A percentile compares a stretch with the other conserved stretches of the same genome.
Conservation (phyloP, 2,113 vertebrate genomes). For the Setophaga coronata region DNA sequence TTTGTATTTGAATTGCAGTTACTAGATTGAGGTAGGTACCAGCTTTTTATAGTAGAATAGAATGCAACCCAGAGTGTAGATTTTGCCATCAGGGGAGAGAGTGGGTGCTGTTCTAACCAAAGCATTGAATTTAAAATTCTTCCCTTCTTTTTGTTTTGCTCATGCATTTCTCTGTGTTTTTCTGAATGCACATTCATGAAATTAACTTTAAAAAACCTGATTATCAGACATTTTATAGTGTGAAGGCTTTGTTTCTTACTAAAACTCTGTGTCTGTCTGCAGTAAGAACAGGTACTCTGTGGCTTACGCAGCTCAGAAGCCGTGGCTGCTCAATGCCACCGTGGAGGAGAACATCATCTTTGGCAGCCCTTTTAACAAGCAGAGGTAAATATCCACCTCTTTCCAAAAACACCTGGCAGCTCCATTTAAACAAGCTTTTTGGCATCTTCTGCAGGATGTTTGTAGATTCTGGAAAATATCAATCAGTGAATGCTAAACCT, state of each 20-base stretch:
- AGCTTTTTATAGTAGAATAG: not conserved
- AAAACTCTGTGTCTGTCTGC: not conserved
- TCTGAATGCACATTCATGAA: not conserved
- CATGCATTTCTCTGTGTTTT: not conserved
- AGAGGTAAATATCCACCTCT: slow-evolving; percentile 78
- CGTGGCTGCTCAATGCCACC: slow-evolving; percentile 95
- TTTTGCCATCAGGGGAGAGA: not conserved
- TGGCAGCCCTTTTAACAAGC: slow-evolving; percentile 92
- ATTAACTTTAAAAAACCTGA: not conserved
- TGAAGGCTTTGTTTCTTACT: not conserved
- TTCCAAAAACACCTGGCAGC: not conserved
- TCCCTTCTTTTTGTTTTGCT: slow-evolving; percentile 9
- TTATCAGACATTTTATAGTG: not conserved
- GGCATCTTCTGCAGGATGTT: not conserved
- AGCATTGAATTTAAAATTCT: not conserved
- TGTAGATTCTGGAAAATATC: not conserved
- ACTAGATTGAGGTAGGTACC: not conserved
- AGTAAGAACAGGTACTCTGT: slow-evolving; percentile 93
- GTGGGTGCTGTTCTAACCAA: slow-evolving; percentile 42
- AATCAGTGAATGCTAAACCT: not conserved
- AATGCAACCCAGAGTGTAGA: not conserved
- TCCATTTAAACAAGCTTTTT: not conserved
- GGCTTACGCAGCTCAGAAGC: slow-evolving; percentile 96
- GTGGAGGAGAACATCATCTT: slow-evolving; percentile 98
- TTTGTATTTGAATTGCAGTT: not conserved